A percentile compares a stretch with the other conserved stretches of the same genome.
These are phyloP conservation scores for Pygoscelis adeliae DNA, from an alignment of 2,113 vertebrate species.

Conservation along the genomic window DNA sequence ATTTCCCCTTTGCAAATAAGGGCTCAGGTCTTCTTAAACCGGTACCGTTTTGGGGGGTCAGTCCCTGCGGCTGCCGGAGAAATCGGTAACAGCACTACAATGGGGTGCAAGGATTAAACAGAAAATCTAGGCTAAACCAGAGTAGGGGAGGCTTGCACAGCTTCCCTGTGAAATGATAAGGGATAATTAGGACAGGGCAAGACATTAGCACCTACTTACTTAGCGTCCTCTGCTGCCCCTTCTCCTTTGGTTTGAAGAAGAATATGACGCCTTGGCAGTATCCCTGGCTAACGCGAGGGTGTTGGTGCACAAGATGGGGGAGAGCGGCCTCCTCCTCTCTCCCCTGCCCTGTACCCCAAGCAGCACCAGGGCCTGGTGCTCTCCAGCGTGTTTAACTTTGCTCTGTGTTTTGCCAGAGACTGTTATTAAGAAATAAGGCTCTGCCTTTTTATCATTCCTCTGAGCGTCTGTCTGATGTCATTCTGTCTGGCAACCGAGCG, in stretches of 20 bases:
- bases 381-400: background rate
- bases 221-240: background rate
- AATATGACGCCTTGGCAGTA: background rate
- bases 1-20: background rate
- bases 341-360: background rate
- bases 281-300: background rate
- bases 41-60: accelerated
- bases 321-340: background rate
- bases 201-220: background rate
- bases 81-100: accelerated
- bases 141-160: background rate
- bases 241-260: background rate
- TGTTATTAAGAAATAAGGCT: constrained; percentile 41
- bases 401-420: constrained; percentile 8
- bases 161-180: accelerated
- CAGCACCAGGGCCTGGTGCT: background rate
- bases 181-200: background rate
- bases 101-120: accelerated
- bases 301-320: background rate
- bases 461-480: constrained; percentile 55
- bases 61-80: background rate
- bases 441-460: constrained; percentile 48
- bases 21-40: background rate
- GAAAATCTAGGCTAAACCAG: background rate
- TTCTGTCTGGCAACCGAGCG: constrained; percentile 29